These are phyloP conservation scores for Nymphalis io DNA, from an alignment of 1,140 invertebrate genomes.

Conservation along the genomic window DNA sequence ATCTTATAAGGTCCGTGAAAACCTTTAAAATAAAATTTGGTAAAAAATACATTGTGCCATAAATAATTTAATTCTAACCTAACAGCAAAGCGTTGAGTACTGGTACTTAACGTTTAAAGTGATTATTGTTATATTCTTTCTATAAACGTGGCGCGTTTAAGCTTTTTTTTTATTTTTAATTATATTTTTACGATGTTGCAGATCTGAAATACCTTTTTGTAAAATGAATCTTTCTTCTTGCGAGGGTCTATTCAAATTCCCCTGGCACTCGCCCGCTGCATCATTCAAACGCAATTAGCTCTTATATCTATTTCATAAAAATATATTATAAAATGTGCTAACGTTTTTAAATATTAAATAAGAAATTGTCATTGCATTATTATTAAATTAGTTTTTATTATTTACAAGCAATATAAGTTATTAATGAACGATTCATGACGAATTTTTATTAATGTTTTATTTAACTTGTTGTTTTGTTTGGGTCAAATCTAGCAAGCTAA, in stretches of 20 bases:
- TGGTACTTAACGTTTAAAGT: neutral
- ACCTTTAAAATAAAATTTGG: slow-evolving; percentile 8
- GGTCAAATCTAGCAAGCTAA: too few species aligned
- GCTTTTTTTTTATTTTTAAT: slow-evolving; percentile 22
- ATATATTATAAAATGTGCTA: slow-evolving; percentile 17
- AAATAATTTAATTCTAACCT: neutral
- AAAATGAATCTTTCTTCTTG: slow-evolving; percentile 33
- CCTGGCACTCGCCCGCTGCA: slow-evolving; percentile 34
- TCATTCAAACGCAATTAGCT: slow-evolving; percentile 39
- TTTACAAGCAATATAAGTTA: too few species aligned
- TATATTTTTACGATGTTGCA: slow-evolving; percentile 31
- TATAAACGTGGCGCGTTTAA: neutral
- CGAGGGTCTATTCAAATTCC: slow-evolving; percentile 37
- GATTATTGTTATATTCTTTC: neutral
- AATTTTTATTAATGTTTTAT: too few species aligned
- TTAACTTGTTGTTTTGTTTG: too few species aligned
- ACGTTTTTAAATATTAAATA: neutral
- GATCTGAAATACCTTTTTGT: slow-evolving; percentile 28
- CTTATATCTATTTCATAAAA: slow-evolving; percentile 33
- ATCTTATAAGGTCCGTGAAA: slow-evolving; percentile 5
- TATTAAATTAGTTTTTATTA: too few species aligned
- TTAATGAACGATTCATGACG: too few species aligned
- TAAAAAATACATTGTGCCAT: neutral
- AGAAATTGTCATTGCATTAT: too few species aligned
- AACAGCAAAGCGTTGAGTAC: neutral